Evolutionary conservation across 1,140 invertebrate species (phyloP).

Genomic region (Agrypnia vestita): DNA sequence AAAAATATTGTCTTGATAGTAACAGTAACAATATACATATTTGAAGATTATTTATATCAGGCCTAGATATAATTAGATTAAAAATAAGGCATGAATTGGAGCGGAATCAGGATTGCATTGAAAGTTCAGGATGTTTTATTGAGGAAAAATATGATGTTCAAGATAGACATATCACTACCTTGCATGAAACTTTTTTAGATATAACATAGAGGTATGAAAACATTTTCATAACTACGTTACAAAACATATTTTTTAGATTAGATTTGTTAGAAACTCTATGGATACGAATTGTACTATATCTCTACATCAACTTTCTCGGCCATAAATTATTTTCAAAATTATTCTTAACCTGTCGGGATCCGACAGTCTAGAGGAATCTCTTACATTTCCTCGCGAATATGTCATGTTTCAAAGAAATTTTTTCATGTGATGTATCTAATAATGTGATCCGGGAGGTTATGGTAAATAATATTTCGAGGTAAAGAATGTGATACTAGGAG

Average conservation of each 20-base stretch:
- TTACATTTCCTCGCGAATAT: background rate
- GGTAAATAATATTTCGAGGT: constrained; percentile 6
- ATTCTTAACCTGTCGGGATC: background rate
- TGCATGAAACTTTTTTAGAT: no score
- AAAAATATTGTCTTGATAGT: no score
- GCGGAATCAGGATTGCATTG: no score
- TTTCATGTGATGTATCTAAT: background rate
- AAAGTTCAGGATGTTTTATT: no score
- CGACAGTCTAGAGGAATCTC: constrained; percentile 1
- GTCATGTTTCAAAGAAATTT: background rate
- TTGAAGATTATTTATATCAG: no score
- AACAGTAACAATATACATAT: no score
- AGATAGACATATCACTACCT: no score
- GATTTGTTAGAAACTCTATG: constrained; percentile 17
- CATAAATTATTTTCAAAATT: constrained; percentile 16
- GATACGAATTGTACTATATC: constrained; percentile 25
- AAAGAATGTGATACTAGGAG: background rate
- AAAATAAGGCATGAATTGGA: no score
- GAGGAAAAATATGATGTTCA: no score
- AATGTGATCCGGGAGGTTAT: background rate
- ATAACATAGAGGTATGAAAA: no score
- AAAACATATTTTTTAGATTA: constrained; percentile 9
- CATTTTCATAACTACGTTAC: no score
- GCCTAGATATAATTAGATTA: no score
- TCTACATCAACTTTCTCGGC: constrained; percentile 3